Evolutionary conservation across 1,140 invertebrate genomes (phyloP).

Genomic region (Pachypsylla venusta): DNA sequence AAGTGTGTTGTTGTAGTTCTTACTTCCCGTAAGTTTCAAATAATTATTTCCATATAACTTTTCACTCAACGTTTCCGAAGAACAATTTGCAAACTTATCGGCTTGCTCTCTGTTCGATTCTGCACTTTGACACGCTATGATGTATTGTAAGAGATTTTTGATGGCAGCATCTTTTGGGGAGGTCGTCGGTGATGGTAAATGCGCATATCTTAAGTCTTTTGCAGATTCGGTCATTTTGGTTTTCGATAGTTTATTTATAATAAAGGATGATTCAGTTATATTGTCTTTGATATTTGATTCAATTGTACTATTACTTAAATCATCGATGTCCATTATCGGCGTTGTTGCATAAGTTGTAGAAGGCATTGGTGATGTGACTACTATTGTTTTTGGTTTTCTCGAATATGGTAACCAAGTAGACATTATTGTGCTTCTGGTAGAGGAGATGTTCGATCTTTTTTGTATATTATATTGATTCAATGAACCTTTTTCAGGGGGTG

Average conservation of each 20-base stretch:
- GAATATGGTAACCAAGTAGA: neutral
- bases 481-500: neutral
- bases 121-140: neutral
- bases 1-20: neutral
- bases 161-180: slow-evolving; percentile 4
- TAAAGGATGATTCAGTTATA: no score
- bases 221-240: neutral
- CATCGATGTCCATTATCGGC: no score
- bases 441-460: neutral
- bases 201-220: neutral
- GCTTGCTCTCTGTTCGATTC: neutral
- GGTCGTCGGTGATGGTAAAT: neutral
- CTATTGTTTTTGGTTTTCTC: neutral
- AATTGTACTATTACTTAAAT: no score
- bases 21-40: neutral
- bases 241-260: neutral
- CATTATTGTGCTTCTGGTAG: neutral
- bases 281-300: neutral
- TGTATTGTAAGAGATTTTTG: neutral
- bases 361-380: neutral
- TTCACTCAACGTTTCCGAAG: neutral
- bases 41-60: neutral
- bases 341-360: neutral
- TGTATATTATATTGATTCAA: neutral
- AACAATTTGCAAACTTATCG: neutral